Evolutionary conservation across 35 echinoderm and acorn worm genomes (phyloP).

Genomic region (Apostichopus japonicus): DNA sequence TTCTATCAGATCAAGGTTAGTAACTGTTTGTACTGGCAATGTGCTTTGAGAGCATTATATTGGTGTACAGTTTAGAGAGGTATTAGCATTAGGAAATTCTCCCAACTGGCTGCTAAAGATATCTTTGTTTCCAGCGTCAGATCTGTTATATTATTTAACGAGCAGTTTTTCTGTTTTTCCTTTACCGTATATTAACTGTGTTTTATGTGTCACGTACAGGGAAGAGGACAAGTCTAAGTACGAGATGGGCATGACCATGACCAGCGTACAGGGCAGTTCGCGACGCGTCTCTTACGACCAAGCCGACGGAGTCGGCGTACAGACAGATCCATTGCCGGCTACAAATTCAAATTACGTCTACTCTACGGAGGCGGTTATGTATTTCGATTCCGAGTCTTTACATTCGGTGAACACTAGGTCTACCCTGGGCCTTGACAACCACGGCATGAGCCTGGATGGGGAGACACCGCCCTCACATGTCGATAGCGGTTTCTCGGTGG

Average conservation of each 20-base stretch:
- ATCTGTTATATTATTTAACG: too few relatives aligned
- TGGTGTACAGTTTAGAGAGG: too few relatives aligned
- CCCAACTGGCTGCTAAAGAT: too few relatives aligned
- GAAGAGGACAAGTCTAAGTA: not conserved
- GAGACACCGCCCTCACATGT: not conserved
- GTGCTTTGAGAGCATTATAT: too few relatives aligned
- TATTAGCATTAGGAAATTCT: too few relatives aligned
- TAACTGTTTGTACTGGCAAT: too few relatives aligned
- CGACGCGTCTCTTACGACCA: not conserved
- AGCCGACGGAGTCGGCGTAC: not conserved
- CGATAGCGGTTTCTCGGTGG: constrained; percentile 5
- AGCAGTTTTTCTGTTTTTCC: too few relatives aligned
- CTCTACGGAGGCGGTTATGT: constrained; percentile 1
- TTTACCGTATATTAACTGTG: too few relatives aligned
- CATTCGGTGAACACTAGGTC: not conserved
- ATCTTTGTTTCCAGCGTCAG: not conserved
- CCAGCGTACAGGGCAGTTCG: not conserved
- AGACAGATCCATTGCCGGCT: not conserved
- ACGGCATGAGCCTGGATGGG: not conserved
- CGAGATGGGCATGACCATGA: not conserved
- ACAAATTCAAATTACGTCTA: not conserved
- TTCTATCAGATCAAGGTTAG: too few relatives aligned
- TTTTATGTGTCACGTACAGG: not conserved
- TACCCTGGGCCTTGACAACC: not conserved
- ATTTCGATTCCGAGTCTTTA: not conserved